Conservation (phyloP, 2,888 invertebrate genomes). For the Andricus curvator region DNA sequence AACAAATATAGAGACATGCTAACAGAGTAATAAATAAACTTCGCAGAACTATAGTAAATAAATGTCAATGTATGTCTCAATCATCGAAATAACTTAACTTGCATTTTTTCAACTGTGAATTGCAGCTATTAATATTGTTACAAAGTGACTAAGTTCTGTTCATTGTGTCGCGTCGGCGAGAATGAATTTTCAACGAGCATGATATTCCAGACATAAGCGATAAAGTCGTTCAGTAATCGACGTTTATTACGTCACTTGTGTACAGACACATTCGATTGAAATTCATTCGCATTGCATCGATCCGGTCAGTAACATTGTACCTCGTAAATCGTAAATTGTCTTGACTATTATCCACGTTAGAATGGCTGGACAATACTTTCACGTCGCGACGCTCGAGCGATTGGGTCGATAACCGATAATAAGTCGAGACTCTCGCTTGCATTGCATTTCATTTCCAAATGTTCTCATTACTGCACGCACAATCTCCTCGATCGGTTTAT, state of each 20-base stretch:
- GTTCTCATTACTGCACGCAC: neutral
- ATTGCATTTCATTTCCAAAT: neutral
- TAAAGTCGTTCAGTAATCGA: constrained; percentile 17
- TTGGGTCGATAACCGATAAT: constrained; percentile 51
- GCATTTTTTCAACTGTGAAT: neutral
- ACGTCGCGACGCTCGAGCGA: constrained; percentile 20
- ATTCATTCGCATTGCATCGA: constrained; percentile 30
- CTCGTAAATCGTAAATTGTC: constrained; percentile 26
- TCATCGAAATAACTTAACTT: neutral
- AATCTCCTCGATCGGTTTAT: neutral
- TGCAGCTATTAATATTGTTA: neutral
- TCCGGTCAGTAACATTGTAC: constrained; percentile 38
- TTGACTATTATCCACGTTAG: constrained; percentile 35
- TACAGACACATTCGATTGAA: constrained; percentile 31
- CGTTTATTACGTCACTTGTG: constrained; percentile 29
- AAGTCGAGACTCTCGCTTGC: constrained; percentile 21
- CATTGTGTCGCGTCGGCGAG: neutral
- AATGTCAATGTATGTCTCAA: constrained; percentile 6
- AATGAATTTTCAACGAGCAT: constrained; percentile 18
- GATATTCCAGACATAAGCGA: neutral
- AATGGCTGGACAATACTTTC: constrained; percentile 28
- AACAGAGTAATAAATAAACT: constrained; percentile 15
- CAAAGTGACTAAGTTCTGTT: neutral
- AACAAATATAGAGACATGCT: neutral
- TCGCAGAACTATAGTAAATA: neutral